Evolutionary conservation across 1,140 invertebrate species (phyloP), one percentile per base, ranked within the genome.

Genomic region (Lycorma delicatula): DNA sequence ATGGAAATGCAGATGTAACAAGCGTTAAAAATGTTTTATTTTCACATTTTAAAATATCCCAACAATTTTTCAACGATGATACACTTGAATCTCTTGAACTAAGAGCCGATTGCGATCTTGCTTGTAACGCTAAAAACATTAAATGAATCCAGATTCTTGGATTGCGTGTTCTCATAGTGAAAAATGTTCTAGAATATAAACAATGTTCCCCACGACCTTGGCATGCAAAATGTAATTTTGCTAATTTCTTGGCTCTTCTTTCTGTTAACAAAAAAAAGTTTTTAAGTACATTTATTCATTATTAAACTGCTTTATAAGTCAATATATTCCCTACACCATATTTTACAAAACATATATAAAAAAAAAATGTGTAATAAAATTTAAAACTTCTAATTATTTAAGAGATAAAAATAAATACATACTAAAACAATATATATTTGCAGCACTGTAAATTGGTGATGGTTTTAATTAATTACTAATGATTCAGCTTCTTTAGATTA

Each of bases 81-180:
- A 94, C 90, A 62, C 86, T 85, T 11, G 85, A 77, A 73, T 94
- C 90, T 23, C 88, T 72, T 41, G 87, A 90, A 70, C 88, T 91
- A 13, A 95, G 73, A 25, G 91, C 90, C 58, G 82, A 81, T 20
- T 80, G 76, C 60, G 89, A 84, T 63, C 87, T 78, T 3, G 91
- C 89, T 81, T 91, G 87, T 63, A 95, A 79, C 58, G 91, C 88
- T 34, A 97, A 79, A 74, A 96, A 95, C 90, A 96, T 96, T 16
- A 97, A 78, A 77, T 96, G 93, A 60, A 96, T 91, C 93, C 92
- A 97, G 50, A 88, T 84, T 62, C 89, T 5, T 11, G 92, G 86
- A 72, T 89, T 83, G 61, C 88, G 81, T 38, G 92, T 95, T 66
- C 89, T 82, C 79, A 94, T 82, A 1, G 82, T 86, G 72, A 95